Percentiles rank a stretch among this genome's conserved stretches.
Conservation (phyloP, 2,113 vertebrate species). For the Cettia cetti region DNA sequence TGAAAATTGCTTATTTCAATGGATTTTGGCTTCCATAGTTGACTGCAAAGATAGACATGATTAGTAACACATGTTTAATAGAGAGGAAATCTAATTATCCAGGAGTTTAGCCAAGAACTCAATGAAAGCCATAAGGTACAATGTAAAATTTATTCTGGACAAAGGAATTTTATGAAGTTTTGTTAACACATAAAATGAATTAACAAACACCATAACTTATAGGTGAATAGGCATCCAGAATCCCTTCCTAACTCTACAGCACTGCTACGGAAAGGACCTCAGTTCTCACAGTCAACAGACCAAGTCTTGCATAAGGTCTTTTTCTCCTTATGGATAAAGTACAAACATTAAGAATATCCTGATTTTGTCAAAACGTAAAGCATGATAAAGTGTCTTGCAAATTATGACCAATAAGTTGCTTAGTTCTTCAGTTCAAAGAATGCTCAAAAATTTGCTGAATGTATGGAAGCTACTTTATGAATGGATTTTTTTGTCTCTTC, state of each 20-base stretch:
- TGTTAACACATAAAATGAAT: neutral
- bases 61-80: constrained; percentile 20
- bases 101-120: neutral
- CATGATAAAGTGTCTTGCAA: neutral
- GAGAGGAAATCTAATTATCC: constrained; percentile 1
- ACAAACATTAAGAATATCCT: neutral
- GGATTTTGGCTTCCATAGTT: neutral
- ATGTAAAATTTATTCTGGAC: neutral
- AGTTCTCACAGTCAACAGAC: neutral
- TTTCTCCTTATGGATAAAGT: neutral
- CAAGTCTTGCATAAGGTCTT: neutral
- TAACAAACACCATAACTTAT: neutral
- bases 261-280: neutral
- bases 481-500: neutral
- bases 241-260: neutral
- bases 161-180: neutral
- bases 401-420: neutral
- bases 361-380: neutral
- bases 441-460: neutral
- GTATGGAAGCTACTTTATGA: neutral
- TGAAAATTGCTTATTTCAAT: neutral
- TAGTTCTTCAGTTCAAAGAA: neutral
- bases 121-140: neutral
- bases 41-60: neutral
- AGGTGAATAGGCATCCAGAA: neutral